Evolutionary conservation across 2,888 invertebrate species (phyloP).

Genomic region (Idaea biselata): DNA sequence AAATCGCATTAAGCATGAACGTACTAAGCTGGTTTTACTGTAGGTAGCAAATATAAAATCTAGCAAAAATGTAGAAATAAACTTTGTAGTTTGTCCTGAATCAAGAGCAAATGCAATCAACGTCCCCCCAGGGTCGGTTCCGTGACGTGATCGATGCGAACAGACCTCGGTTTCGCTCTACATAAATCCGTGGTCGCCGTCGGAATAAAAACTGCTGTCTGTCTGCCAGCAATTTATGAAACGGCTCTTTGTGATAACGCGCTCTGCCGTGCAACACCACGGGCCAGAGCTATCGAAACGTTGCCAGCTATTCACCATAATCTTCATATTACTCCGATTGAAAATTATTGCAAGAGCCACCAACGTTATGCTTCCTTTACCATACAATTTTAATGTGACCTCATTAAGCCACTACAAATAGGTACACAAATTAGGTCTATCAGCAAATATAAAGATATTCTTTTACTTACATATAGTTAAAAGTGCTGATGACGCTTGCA

Average conservation of each 20-base stretch:
- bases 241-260: constrained; percentile 43
- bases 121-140: constrained; percentile 33
- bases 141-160: constrained; percentile 47
- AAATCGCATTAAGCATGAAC: too few species aligned
- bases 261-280: constrained; percentile 8
- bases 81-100: constrained; percentile 24
- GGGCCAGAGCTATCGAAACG: constrained; percentile 14
- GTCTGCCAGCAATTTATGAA: constrained; percentile 47
- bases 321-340: neutral
- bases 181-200: constrained; percentile 38
- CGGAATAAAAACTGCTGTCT: constrained; percentile 44
- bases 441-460: constrained; percentile 11
- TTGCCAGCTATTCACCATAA: constrained; percentile 3
- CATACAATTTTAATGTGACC: constrained; percentile 7
- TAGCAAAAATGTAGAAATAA: constrained; percentile 14
- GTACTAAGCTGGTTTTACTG: too few species aligned
- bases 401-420: constrained; percentile 8
- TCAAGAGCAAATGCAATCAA: constrained; percentile 36
- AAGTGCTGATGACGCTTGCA: constrained; percentile 15
- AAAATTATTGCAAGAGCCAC: neutral
- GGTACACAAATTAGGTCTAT: neutral
- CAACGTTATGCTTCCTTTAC: constrained; percentile 5
- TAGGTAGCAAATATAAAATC: neutral
- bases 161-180: constrained; percentile 32
- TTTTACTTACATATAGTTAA: constrained; percentile 11